These are phyloP conservation scores for mouse (Mus musculus) DNA, from an alignment of 2,113 vertebrate species.

Conservation along the genomic window GRCm39 chr10:54631501-54632000, in stretches of 20 bases:
- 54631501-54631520: constrained; percentile 48
- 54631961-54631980: background rate
- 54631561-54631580: constrained; percentile 12
- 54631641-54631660: constrained; percentile 73
- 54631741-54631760: background rate
- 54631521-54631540: constrained; percentile 17
- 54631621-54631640: constrained; percentile 29
- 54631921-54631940: background rate
- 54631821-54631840: background rate
- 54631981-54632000: background rate
- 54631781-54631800: background rate
- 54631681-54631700: constrained; percentile 57
- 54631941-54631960: background rate
- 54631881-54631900: constrained; percentile 28
- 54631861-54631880: background rate
- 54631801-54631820: background rate
- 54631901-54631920: background rate
- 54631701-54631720: constrained; percentile 8
- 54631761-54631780: background rate
- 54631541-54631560: background rate
- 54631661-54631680: constrained; percentile 72
- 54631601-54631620: background rate
- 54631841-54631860: background rate
- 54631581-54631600: constrained; percentile 58
- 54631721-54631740: background rate